phyloP scores from a whole-genome alignment of 2,888 invertebrate species.

The Sabatieria punctata region DNA sequence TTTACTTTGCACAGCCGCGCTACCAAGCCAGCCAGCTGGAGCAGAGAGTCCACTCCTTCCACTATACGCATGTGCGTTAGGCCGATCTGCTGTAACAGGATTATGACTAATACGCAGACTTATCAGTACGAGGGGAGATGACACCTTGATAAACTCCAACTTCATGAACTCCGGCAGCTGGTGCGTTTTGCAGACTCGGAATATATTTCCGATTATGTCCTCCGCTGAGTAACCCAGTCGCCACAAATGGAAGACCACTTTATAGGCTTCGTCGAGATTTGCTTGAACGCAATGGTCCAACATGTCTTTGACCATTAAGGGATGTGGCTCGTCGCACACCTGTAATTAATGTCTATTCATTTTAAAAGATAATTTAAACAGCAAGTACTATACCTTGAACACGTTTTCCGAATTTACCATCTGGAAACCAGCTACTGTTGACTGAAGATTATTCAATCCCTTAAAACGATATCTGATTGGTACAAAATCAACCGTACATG shows the following conservation, averaged over 20 bases:
- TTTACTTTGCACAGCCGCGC: constrained; percentile 60
- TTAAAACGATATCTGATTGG: constrained; percentile 17
- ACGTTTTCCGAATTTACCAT: constrained; percentile 82
- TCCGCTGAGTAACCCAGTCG: constrained; percentile 86
- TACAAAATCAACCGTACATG: constrained; percentile 3
- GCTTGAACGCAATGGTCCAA: constrained; percentile 59
- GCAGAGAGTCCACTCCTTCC: constrained; percentile 64
- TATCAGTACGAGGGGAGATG: no score
- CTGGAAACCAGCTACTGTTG: constrained; percentile 76
- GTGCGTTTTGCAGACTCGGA: constrained; percentile 75
- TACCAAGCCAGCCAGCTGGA: constrained; percentile 76
- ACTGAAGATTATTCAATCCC: constrained; percentile 89
- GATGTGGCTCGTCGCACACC: constrained; percentile 98
- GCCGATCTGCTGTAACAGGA: constrained; percentile 57
- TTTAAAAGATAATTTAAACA: constrained; percentile 3
- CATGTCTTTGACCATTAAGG: constrained; percentile 76
- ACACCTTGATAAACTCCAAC: constrained; percentile 60
- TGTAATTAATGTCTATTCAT: constrained; percentile 17
- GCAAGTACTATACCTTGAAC: constrained; percentile 51
- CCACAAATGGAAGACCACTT: constrained; percentile 63
- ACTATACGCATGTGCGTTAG: constrained; percentile 71
- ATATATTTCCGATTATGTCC: constrained; percentile 85
- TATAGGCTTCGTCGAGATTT: constrained; percentile 68
- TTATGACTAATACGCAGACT: no score
- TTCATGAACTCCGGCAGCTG: constrained; percentile 60